phyloP scores from a whole-genome alignment of 2,113 vertebrate species.

The Xyrauchen texanus region DNA sequence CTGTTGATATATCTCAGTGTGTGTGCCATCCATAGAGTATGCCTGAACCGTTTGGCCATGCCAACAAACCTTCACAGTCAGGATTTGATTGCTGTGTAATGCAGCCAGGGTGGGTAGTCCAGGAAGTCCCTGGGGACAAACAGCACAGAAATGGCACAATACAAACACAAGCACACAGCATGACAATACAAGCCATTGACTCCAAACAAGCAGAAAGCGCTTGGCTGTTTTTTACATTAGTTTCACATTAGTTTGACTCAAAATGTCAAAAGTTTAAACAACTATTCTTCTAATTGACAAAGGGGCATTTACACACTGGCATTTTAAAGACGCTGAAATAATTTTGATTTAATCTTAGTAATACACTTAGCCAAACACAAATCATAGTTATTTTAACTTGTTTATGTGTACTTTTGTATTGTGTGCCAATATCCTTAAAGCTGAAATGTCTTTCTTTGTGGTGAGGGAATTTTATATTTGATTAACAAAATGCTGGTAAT shows the following conservation, averaged over 20 bases:
- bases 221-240: background rate
- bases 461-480: no score
- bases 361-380: background rate
- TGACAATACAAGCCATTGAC: constrained; percentile 41
- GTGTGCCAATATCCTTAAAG: constrained; percentile 33
- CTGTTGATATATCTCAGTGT: constrained; percentile 57
- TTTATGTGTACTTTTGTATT: no score
- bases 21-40: constrained; percentile 70
- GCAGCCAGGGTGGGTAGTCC: constrained; percentile 93
- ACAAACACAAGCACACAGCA: constrained; percentile 63
- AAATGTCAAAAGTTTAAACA: constrained; percentile 1
- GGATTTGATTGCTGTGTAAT: constrained; percentile 99
- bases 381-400: background rate
- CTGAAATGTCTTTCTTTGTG: no score
- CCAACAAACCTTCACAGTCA: constrained; percentile 98
- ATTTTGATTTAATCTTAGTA: background rate
- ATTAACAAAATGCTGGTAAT: background rate
- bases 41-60: constrained; percentile 72
- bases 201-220: background rate
- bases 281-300: constrained; percentile 17
- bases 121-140: constrained; percentile 91
- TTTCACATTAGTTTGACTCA: no score
- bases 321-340: background rate
- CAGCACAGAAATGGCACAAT: constrained; percentile 73
- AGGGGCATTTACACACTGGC: background rate